A percentile compares a stretch with the other conserved stretches of the same genome.
phyloP scores from a whole-genome alignment of 1,140 invertebrate species.

The Formica exsecta region DNA sequence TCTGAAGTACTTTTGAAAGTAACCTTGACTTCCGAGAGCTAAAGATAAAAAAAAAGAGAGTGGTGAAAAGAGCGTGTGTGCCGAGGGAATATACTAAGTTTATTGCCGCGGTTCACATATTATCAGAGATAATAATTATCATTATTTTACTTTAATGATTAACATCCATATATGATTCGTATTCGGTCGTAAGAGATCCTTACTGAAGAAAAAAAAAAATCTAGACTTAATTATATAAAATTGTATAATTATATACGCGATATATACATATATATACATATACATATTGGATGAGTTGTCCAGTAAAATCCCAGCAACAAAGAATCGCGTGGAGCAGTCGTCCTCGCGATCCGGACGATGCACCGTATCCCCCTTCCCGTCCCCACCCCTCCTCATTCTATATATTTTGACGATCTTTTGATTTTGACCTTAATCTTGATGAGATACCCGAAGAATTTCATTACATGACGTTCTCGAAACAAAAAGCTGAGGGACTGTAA shows the following conservation, averaged over 20 bases:
- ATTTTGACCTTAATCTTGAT: not conserved
- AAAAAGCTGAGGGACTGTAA: slow-evolving; percentile 24
- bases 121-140: slow-evolving; percentile 12
- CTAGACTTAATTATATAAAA: slow-evolving; percentile 8
- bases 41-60: slow-evolving; percentile 18
- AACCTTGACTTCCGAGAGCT: slow-evolving; percentile 43
- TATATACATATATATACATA: not conserved
- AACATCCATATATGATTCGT: slow-evolving; percentile 18
- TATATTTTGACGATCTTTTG: not conserved
- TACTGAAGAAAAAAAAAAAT: not conserved
- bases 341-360: not conserved
- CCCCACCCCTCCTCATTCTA: not conserved
- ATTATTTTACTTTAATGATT: slow-evolving; percentile 45
- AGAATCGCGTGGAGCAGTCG: not conserved
- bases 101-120: not conserved
- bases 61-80: not conserved
- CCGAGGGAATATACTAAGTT: slow-evolving; percentile 5
- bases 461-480: not conserved
- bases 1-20: slow-evolving; percentile 45
- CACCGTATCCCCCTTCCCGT: not conserved
- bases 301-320: not conserved
- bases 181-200: not conserved
- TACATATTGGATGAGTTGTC: not conserved
- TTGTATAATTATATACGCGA: not conserved
- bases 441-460: not conserved